A percentile compares a stretch with the other conserved stretches of the same genome.
phyloP scores from a whole-genome alignment of 2,888 invertebrate genomes.

The Patella depressa region DNA sequence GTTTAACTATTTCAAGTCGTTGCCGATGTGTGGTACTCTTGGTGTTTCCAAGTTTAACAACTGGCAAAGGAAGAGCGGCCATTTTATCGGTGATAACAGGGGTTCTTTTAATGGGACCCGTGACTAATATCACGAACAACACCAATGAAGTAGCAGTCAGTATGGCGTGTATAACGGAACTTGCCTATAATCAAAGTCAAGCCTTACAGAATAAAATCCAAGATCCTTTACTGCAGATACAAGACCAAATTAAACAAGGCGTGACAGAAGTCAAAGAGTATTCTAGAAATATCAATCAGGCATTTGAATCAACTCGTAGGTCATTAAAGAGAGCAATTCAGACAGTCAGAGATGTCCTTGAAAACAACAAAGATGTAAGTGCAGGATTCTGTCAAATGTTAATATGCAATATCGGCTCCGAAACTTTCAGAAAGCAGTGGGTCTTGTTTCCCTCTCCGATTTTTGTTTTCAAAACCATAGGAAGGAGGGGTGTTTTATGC shows the following conservation, averaged over 20 bases:
- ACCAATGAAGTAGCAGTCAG: conserved; percentile 11
- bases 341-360: neutral
- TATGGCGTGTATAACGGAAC: conserved; percentile 18
- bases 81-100: conserved; percentile 16
- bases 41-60: conserved; percentile 10
- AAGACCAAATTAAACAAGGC: neutral
- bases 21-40: conserved; percentile 13
- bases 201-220: conserved; percentile 12
- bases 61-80: conserved; percentile 15
- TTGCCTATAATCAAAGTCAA: conserved; percentile 23
- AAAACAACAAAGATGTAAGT: neutral
- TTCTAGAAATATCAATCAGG: neutral
- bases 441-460: too few relatives aligned
- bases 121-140: conserved; percentile 17
- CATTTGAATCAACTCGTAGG: neutral
- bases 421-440: too few relatives aligned
- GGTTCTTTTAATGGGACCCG: conserved; percentile 15
- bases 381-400: too few relatives aligned
- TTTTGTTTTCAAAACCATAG: too few relatives aligned
- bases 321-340: neutral
- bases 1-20: neutral
- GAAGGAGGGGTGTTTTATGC: too few relatives aligned
- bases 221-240: conserved; percentile 10
- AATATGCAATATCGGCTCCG: too few relatives aligned
- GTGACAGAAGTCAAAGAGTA: neutral